phyloP scores from a whole-genome alignment of 1,140 invertebrate genomes.

The Hormaphis cornu region DNA sequence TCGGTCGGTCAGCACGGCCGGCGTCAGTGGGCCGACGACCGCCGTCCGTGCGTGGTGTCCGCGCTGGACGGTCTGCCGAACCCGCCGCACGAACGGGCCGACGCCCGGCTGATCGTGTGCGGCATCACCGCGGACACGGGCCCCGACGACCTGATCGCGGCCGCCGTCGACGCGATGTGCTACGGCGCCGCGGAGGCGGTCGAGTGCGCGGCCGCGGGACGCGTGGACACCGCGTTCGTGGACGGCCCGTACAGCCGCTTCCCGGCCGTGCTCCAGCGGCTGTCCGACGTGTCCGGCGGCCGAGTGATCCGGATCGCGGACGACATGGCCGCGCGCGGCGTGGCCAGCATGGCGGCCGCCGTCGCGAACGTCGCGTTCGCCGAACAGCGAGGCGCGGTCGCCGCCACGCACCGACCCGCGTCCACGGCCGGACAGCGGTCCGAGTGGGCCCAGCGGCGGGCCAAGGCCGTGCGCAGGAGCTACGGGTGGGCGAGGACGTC shows the following conservation, averaged over 20 bases:
- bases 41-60: not conserved
- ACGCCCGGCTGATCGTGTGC: not conserved
- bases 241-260: not conserved
- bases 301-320: not conserved
- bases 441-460: not conserved
- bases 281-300: not conserved
- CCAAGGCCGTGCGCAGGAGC: not conserved
- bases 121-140: not conserved
- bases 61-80: not conserved
- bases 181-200: not conserved
- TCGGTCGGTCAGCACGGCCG: not conserved
- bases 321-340: not conserved
- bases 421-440: not conserved
- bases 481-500: not conserved
- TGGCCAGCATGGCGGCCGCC: not conserved
- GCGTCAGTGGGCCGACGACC: not conserved
- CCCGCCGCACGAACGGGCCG: not conserved
- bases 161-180: not conserved
- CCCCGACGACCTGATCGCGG: not conserved
- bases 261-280: not conserved
- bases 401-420: not conserved
- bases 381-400: not conserved
- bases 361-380: not conserved
- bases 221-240: not conserved
- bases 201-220: not conserved